A percentile compares a stretch with the other conserved stretches of the same genome.
These are phyloP conservation scores for Thinocorus orbignyianus DNA, from an alignment of 2,113 vertebrate species.

Conservation along the genomic window DNA sequence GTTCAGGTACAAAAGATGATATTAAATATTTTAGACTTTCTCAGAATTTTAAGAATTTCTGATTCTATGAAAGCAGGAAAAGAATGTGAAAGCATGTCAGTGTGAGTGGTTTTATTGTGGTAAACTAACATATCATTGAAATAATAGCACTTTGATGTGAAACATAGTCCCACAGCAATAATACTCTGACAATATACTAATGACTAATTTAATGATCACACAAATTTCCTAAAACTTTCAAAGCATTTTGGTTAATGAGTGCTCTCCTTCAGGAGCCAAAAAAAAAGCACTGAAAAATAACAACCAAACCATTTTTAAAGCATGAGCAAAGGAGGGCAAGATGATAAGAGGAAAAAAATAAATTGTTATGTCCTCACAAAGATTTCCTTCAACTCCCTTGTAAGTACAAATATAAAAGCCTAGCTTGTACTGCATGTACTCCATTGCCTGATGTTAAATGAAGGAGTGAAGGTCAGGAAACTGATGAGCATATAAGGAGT, in stretches of 20 bases:
- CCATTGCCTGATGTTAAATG: neutral
- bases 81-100: neutral
- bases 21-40: neutral
- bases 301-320: neutral
- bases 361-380: neutral
- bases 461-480: constrained; percentile 1
- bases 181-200: neutral
- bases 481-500: neutral
- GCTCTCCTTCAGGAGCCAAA: neutral
- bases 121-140: neutral
- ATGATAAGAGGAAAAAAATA: neutral
- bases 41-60: neutral
- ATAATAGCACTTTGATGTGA: constrained; percentile 23
- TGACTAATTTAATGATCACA: neutral
- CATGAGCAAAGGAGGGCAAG: neutral
- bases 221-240: neutral
- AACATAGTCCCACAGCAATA: neutral
- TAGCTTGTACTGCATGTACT: neutral
- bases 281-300: neutral
- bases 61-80: neutral
- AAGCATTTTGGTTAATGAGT: neutral
- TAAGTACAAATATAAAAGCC: neutral
- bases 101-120: neutral
- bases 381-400: neutral
- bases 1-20: neutral